Percentiles rank a stretch among this genome's conserved stretches.
phyloP scores from a whole-genome alignment of 2,797 vertebrate genomes.

The Pseudochirops corinnae region DNA sequence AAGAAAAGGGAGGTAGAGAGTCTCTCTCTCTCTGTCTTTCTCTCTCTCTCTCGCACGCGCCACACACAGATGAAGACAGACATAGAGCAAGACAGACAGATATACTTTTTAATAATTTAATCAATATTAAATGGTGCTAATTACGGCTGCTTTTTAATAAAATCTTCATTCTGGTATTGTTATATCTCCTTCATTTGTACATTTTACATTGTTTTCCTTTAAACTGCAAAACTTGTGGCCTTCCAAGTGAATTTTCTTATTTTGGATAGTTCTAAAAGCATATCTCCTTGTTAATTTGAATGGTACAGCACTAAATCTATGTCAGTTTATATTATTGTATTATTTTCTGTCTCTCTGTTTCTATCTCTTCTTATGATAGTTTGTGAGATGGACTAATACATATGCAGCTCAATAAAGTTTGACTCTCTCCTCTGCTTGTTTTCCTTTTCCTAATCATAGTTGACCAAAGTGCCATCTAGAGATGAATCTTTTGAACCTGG shows the following conservation, averaged over 20 bases:
- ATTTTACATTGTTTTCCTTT: not conserved
- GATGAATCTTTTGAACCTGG: too few species aligned
- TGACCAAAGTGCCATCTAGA: too few species aligned
- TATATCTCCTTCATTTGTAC: not conserved
- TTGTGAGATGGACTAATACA: not conserved
- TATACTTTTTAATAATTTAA: not conserved
- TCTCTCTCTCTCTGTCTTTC: too few species aligned
- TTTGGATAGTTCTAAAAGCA: not conserved
- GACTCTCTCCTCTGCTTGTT: not conserved
- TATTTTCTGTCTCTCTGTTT: not conserved
- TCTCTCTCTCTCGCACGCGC: too few species aligned
- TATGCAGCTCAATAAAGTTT: not conserved
- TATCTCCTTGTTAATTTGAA: not conserved
- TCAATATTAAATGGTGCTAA: not conserved
- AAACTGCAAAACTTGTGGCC: not conserved
- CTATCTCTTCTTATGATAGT: not conserved
- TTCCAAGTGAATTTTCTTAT: not conserved
- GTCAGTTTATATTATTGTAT: not conserved
- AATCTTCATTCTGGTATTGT: not conserved
- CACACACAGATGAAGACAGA: too few species aligned
- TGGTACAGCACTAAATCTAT: not conserved
- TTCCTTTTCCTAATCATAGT: not conserved
- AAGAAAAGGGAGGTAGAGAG: too few species aligned
- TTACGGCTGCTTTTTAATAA: not conserved
- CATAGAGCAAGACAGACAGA: too few species aligned